A percentile compares a stretch with the other conserved stretches of the same genome.
phyloP scores from a whole-genome alignment of 1,140 invertebrate genomes.

The Rhizoglyphus robini region DNA sequence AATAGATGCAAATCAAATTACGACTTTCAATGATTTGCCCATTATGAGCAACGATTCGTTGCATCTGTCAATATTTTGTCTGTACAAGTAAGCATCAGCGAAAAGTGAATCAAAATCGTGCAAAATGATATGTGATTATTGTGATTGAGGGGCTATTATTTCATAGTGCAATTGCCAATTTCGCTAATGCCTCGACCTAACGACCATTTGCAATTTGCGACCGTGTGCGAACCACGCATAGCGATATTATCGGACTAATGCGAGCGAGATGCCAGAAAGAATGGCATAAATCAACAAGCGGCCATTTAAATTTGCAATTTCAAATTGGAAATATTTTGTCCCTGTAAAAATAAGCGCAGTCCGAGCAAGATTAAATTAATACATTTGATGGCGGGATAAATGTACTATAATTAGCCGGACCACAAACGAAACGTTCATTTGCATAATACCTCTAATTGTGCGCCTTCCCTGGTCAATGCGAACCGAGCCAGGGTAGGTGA shows the following conservation, averaged over 20 bases:
- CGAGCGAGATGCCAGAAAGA: too few species aligned
- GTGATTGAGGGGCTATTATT: neutral
- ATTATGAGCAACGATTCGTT: neutral
- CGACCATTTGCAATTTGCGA: too few species aligned
- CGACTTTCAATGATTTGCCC: neutral
- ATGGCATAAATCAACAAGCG: slow-evolving; percentile 5
- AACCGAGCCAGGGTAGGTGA: too few species aligned
- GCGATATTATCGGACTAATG: too few species aligned
- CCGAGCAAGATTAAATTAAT: too few species aligned
- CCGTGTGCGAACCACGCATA: too few species aligned
- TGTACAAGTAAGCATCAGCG: neutral
- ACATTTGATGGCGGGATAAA: too few species aligned
- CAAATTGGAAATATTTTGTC: too few species aligned
- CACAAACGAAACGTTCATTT: neutral
- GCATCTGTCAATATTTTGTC: neutral
- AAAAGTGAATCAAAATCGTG: slow-evolving; percentile 14
- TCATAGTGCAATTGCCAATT: neutral
- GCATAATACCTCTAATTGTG: neutral
- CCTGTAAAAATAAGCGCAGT: too few species aligned
- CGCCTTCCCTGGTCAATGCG: too few species aligned
- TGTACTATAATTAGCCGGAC: too few species aligned
- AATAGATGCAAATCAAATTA: slow-evolving; percentile 14
- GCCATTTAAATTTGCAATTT: slow-evolving; percentile 1
- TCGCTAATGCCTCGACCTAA: too few species aligned
- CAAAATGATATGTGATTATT: slow-evolving; percentile 13